A percentile compares a stretch with the other conserved stretches of the same genome.
phyloP scores from a whole-genome alignment of 2,113 vertebrate species.

The Macrotus californicus region DNA sequence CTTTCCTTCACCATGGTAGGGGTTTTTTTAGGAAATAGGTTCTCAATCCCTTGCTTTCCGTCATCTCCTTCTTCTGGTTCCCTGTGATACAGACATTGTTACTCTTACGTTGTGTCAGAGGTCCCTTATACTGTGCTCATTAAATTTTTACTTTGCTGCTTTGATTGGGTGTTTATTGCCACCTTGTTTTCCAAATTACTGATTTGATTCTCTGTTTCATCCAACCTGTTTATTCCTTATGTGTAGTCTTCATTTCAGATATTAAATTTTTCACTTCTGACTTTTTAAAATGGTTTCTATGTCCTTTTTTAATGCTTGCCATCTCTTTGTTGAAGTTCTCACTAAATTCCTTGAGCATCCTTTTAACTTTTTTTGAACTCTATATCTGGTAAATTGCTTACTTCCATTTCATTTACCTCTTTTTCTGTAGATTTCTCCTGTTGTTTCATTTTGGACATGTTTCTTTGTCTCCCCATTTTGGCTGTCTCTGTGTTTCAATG shows the following conservation, averaged over 20 bases:
- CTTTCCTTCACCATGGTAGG: background rate
- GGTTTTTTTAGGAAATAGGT: background rate
- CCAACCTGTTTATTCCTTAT: background rate
- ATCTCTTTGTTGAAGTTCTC: background rate
- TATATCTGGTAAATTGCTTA: background rate
- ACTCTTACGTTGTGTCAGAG: background rate
- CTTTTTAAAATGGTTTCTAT: background rate
- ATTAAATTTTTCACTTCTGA: background rate
- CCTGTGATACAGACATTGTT: background rate
- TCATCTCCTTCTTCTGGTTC: background rate
- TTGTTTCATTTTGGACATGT: background rate
- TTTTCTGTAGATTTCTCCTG: background rate
- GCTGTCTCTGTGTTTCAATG: background rate
- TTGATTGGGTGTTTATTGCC: background rate
- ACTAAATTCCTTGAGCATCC: background rate
- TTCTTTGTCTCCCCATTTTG: background rate
- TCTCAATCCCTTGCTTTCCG: background rate
- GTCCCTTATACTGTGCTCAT: background rate
- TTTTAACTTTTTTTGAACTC: background rate
- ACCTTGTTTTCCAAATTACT: background rate
- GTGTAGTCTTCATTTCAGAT: background rate
- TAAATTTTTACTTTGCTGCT: background rate
- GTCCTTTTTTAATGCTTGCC: background rate
- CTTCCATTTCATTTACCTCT: background rate
- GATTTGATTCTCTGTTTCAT: background rate